Evolutionary conservation across 1,140 invertebrate species (phyloP).

Genomic region (Myzus persicae): DNA sequence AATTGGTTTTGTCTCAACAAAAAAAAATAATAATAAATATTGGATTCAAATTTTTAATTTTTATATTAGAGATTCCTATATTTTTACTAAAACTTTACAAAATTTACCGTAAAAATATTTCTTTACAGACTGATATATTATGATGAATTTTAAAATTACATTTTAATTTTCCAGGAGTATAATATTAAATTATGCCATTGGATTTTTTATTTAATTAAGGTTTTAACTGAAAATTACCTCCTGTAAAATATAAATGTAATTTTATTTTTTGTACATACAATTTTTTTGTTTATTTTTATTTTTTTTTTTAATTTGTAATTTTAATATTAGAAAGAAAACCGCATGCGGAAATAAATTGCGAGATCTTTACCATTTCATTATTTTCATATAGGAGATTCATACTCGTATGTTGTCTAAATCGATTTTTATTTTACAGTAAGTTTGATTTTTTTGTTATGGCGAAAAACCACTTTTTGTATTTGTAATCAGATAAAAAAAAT

Average conservation of each 20-base stretch:
- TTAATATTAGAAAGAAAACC: constrained; percentile 53
- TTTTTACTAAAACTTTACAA: constrained; percentile 58
- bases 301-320: constrained; percentile 54
- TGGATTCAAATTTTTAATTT: constrained; percentile 59
- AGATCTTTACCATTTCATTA: constrained; percentile 54
- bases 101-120: constrained; percentile 59
- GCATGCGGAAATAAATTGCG: constrained; percentile 54
- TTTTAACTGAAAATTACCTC: constrained; percentile 49
- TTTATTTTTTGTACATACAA: constrained; percentile 57
- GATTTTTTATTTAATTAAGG: constrained; percentile 56
- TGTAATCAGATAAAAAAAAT: constrained; percentile 51
- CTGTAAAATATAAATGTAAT: constrained; percentile 57
- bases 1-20: constrained; percentile 58
- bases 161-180: constrained; percentile 58
- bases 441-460: constrained; percentile 56
- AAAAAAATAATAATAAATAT: constrained; percentile 58
- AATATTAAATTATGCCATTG: constrained; percentile 58
- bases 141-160: constrained; percentile 59
- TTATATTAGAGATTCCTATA: constrained; percentile 59
- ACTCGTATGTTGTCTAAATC: constrained; percentile 43
- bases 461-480: constrained; percentile 56
- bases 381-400: constrained; percentile 53
- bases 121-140: constrained; percentile 59
- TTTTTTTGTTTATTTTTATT: constrained; percentile 58
- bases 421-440: constrained; percentile 56